Evolutionary conservation across 2,797 vertebrate genomes (phyloP).

Genomic region (Choloepus didactylus): DNA sequence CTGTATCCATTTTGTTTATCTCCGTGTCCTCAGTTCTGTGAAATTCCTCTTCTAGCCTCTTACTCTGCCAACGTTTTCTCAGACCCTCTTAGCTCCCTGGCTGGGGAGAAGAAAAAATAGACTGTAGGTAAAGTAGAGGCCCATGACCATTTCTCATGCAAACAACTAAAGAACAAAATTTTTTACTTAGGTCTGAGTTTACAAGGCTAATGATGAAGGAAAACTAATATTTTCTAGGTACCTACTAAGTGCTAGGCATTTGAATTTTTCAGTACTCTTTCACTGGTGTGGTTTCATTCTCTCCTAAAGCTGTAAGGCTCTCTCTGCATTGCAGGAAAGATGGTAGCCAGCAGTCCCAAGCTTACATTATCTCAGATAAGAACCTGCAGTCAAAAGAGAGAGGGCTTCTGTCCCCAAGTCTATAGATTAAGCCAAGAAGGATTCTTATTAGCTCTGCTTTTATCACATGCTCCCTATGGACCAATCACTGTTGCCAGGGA

Average conservation of each 20-base stretch:
- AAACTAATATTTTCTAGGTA: slow-evolving; percentile 42
- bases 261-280: slow-evolving; percentile 2
- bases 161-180: slow-evolving; percentile 11
- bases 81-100: background rate
- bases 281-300: slow-evolving; percentile 21
- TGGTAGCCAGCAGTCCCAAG: background rate
- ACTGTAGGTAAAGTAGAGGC: background rate
- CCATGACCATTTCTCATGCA: background rate
- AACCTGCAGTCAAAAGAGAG: slow-evolving; percentile 9
- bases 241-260: background rate
- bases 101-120: background rate
- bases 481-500: background rate
- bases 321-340: background rate
- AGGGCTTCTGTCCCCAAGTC: background rate
- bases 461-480: background rate
- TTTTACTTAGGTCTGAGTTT: slow-evolving; percentile 31
- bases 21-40: background rate
- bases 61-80: background rate
- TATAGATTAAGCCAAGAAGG: background rate
- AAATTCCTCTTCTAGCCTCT: slow-evolving; percentile 8
- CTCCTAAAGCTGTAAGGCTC: background rate
- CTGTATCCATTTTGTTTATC: background rate
- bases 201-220: background rate
- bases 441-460: slow-evolving; percentile 26
- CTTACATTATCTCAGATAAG: slow-evolving; percentile 25